Evolutionary conservation across 2,113 vertebrate genomes (phyloP).

Genomic region (Stegostoma tigrinum): DNA sequence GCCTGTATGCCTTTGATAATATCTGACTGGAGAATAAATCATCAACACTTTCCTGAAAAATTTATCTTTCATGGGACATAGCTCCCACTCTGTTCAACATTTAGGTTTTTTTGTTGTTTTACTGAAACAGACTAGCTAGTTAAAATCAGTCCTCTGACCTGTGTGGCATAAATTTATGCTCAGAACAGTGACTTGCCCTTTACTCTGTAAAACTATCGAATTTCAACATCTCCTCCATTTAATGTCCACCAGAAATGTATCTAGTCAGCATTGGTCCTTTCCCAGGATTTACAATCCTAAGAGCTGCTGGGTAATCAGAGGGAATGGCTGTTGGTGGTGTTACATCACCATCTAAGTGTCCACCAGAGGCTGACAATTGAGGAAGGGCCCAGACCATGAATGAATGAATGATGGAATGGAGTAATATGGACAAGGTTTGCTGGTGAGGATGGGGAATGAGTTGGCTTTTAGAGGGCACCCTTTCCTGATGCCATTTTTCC

Average conservation of each 20-base stretch:
- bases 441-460: neutral
- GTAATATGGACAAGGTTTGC: neutral
- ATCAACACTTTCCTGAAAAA: neutral
- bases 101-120: neutral
- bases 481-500: neutral
- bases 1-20: neutral
- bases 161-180: neutral
- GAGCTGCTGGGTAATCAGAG: neutral
- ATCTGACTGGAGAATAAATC: neutral
- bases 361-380: neutral
- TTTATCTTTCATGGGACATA: neutral
- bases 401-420: neutral
- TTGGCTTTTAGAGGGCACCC: neutral
- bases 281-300: neutral
- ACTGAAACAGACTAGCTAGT: neutral
- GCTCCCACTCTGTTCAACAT: neutral
- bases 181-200: neutral
- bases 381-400: too few species aligned
- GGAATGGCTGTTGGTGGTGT: neutral
- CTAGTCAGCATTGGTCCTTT: neutral
- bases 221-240: neutral
- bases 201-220: neutral
- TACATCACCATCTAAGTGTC: too few species aligned
- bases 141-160: neutral
- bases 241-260: neutral